A percentile compares a stretch with the other conserved stretches of the same genome.
Evolutionary conservation across 2,888 invertebrate species (phyloP).

Genomic region (Parelbella ahira): DNA sequence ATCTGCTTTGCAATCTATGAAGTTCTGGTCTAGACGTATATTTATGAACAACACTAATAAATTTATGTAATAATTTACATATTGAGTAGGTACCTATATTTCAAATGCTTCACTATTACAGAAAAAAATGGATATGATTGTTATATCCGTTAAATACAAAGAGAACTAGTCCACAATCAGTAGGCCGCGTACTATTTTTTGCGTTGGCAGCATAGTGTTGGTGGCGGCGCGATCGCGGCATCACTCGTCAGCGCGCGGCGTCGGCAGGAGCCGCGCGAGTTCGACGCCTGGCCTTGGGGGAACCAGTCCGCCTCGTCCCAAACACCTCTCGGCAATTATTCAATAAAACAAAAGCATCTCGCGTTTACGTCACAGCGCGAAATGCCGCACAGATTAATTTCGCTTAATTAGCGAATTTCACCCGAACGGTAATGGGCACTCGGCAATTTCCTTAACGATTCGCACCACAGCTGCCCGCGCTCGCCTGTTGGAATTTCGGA

Average conservation of each 20-base stretch:
- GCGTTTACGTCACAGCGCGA: slow-evolving; percentile 66
- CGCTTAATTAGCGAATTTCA: slow-evolving; percentile 48
- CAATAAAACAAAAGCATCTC: slow-evolving; percentile 78
- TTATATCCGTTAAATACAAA: too few relatives aligned
- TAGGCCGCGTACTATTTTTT: background rate
- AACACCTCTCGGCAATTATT: slow-evolving; percentile 79
- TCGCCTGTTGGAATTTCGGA: slow-evolving; percentile 1
- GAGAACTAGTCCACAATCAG: background rate
- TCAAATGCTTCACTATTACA: too few relatives aligned
- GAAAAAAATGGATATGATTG: too few relatives aligned
- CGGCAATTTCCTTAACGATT: slow-evolving; percentile 24
- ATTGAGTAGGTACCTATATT: too few relatives aligned
- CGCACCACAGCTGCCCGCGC: slow-evolving; percentile 1
- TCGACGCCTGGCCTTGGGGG: slow-evolving; percentile 77
- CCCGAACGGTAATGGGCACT: slow-evolving; percentile 30
- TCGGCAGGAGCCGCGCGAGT: slow-evolving; percentile 57
- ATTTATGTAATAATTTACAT: too few relatives aligned
- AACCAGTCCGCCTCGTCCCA: slow-evolving; percentile 77
- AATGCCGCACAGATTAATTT: slow-evolving; percentile 60
- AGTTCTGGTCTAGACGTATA: slow-evolving; percentile 4
- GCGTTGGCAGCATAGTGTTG: background rate
- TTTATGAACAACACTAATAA: slow-evolving; percentile 20
- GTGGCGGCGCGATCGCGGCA: slow-evolving; percentile 37
- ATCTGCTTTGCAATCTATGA: slow-evolving; percentile 17
- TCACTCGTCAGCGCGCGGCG: slow-evolving; percentile 33